Percentiles rank a stretch among this genome's conserved stretches.
Conservation (phyloP, 2,888 invertebrate genomes). For the Poecilobothrus nobilitatus region DNA sequence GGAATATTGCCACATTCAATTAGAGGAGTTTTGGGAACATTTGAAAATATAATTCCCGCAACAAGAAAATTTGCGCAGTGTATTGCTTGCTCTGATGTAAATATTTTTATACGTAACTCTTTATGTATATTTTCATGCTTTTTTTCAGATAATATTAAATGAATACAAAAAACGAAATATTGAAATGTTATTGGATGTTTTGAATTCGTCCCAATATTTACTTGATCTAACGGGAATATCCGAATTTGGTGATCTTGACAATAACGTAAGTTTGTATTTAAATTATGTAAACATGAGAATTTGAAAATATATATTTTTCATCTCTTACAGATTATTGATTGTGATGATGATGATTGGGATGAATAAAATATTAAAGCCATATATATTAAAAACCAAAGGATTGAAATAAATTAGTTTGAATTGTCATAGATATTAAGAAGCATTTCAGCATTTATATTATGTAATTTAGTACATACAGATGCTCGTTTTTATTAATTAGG, state of each 20-base stretch:
- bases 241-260: slow-evolving; percentile 52
- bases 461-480: too few species aligned
- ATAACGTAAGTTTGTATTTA: slow-evolving; percentile 41
- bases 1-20: slow-evolving; percentile 90
- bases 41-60: slow-evolving; percentile 73
- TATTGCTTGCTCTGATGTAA: slow-evolving; percentile 75
- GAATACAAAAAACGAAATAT: slow-evolving; percentile 51
- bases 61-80: slow-evolving; percentile 82
- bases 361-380: slow-evolving; percentile 11
- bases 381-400: too few species aligned
- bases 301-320: slow-evolving; percentile 10
- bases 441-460: too few species aligned
- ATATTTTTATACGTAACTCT: background rate
- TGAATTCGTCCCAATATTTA: slow-evolving; percentile 70
- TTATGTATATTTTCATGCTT: background rate
- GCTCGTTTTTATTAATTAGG: too few species aligned
- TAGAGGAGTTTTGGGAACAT: slow-evolving; percentile 79
- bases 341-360: slow-evolving; percentile 34
- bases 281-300: background rate
- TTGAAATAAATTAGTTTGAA: too few species aligned
- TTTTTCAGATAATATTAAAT: slow-evolving; percentile 40
- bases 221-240: slow-evolving; percentile 79
- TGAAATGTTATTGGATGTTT: slow-evolving; percentile 68
- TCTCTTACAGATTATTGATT: slow-evolving; percentile 38
- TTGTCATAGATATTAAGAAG: too few species aligned